These are phyloP conservation scores for Pelusios castaneus DNA, from an alignment of 2,113 vertebrate species.

Conservation along the genomic window DNA sequence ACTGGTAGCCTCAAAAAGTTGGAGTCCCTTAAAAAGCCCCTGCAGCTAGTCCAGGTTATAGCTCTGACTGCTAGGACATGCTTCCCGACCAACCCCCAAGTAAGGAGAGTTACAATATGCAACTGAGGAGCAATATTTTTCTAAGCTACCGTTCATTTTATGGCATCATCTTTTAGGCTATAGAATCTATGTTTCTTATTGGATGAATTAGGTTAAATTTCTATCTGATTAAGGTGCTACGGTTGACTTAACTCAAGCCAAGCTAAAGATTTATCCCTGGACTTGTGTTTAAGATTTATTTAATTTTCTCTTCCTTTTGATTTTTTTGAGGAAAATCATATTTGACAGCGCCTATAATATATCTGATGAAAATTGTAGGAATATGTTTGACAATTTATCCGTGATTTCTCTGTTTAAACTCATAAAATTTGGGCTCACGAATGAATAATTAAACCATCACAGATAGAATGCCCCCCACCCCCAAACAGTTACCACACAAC, in stretches of 20 bases:
- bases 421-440: not conserved
- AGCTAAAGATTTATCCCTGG: not conserved
- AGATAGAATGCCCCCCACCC: not conserved
- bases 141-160: not conserved
- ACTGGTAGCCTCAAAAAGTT: not conserved
- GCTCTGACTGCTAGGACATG: not conserved
- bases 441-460: not conserved
- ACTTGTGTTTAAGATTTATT: not conserved
- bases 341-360: not conserved
- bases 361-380: accelerated
- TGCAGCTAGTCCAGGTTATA: not conserved
- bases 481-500: not conserved
- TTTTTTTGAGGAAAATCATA: not conserved
- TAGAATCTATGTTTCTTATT: not conserved
- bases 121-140: not conserved
- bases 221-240: not conserved
- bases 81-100: not conserved
- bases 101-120: not conserved
- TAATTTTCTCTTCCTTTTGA: not conserved
- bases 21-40: not conserved
- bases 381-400: not conserved
- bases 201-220: not conserved
- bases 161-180: not conserved
- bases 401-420: not conserved
- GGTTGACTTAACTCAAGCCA: not conserved